These are phyloP conservation scores for Solen grandis DNA, from an alignment of 1,140 invertebrate species.

Conservation along the genomic window DNA sequence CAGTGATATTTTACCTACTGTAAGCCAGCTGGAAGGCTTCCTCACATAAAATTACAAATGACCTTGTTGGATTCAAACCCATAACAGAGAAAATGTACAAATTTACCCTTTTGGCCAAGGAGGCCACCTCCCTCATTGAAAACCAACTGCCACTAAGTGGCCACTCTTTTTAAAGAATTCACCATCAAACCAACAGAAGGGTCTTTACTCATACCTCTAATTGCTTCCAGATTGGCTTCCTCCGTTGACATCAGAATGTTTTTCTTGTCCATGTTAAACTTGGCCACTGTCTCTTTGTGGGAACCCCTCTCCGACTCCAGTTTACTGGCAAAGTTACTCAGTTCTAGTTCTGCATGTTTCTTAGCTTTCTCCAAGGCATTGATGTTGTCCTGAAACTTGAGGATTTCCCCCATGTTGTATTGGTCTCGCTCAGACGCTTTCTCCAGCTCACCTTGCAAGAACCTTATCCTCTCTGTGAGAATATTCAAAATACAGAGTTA, in stretches of 20 bases:
- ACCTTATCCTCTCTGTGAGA: conserved; percentile 81
- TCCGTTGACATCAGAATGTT: conserved; percentile 87
- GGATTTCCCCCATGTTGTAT: conserved; percentile 83
- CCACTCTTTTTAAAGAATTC: too few relatives aligned
- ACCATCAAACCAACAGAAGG: too few relatives aligned
- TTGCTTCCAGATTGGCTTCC: conserved; percentile 93
- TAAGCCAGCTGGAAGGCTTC: too few relatives aligned
- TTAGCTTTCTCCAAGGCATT: conserved; percentile 92
- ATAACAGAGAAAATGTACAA: too few relatives aligned
- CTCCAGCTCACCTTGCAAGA: conserved; percentile 89
- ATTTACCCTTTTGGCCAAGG: too few relatives aligned
- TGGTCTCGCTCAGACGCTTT: conserved; percentile 87
- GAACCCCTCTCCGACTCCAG: conserved; percentile 94
- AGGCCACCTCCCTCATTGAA: too few relatives aligned
- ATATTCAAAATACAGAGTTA: neutral
- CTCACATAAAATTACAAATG: too few relatives aligned
- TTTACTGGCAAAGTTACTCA: conserved; percentile 91
- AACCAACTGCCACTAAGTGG: too few relatives aligned
- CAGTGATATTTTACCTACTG: too few relatives aligned
- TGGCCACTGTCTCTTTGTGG: conserved; percentile 87
- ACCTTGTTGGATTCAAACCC: too few relatives aligned
- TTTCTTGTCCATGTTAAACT: conserved; percentile 85
- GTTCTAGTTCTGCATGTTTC: conserved; percentile 91
- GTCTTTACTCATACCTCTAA: too few relatives aligned
- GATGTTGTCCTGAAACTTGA: conserved; percentile 89